phyloP scores from a whole-genome alignment of 2,888 invertebrate species.

The Mechanitis messenoides region DNA sequence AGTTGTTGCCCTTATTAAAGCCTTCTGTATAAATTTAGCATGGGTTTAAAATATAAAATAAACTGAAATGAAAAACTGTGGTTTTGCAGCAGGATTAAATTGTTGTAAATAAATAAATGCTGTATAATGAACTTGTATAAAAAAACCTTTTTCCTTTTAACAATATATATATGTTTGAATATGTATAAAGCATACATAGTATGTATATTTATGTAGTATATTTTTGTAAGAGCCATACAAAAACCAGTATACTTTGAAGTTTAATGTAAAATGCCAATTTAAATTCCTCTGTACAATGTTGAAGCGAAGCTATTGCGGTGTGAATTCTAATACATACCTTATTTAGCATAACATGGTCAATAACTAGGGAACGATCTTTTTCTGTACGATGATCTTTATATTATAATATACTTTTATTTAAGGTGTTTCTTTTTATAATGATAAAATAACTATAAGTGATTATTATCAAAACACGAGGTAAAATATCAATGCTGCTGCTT shows the following conservation, averaged over 20 bases:
- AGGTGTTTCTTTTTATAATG: too few species aligned
- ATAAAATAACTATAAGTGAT: too few species aligned
- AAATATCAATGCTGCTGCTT: too few species aligned
- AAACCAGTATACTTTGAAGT: conserved; percentile 15
- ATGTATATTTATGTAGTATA: background rate
- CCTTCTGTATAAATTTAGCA: conserved; percentile 18
- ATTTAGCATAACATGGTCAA: background rate
- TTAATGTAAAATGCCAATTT: conserved; percentile 24
- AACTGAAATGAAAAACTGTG: background rate
- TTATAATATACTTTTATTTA: too few species aligned
- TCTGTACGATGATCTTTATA: too few species aligned
- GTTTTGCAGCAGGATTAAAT: background rate
- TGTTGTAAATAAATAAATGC: background rate
- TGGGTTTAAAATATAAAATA: conserved; percentile 10
- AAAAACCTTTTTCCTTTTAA: too few species aligned
- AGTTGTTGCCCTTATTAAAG: conserved; percentile 17
- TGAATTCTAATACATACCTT: background rate
- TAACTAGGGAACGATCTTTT: background rate
- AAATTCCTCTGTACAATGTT: conserved; percentile 21
- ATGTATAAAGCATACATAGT: too few species aligned
- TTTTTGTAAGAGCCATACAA: conserved; percentile 1
- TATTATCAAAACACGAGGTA: too few species aligned
- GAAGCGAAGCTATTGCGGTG: conserved; percentile 10
- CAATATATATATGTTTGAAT: too few species aligned
- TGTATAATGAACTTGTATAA: too few species aligned